Base-by-base conservation (phyloP, 2,113 vertebrate genomes). In the Nestor notabilis region DNA sequence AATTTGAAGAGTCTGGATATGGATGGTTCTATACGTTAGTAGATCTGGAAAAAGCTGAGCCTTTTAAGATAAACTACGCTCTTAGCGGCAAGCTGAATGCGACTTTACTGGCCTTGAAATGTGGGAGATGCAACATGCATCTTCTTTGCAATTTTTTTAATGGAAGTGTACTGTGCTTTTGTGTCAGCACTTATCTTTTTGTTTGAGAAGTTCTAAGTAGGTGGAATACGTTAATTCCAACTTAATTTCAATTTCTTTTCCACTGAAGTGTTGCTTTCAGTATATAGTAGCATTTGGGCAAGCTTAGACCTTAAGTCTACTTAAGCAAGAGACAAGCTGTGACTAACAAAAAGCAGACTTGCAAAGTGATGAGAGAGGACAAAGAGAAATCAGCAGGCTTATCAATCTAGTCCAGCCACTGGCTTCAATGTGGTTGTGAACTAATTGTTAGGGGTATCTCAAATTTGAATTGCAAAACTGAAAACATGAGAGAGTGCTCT, bases 161-260 rank as follows among this genome's bases (percentile, higher is more conserved):
- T 72, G 24, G 71, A 71, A 79, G 52, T 47, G 0, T 25, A 8
- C 65, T 52, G 44, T 37, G 16, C 53, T 87, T 77, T 56, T 43
- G 13, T 58, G 33, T 58, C 7, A 27, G 11, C 13, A 17, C 37
- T 37, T 16, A 43, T 47, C 29, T 72, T 17, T 21, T 63, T 74
- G 19, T 56, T 72, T 31, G 21, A 65, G 16, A 5, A 63, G 11
- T 58, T 87, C 5, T 5, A 23, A 49, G 46, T 80, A 72, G 16
- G 23, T 82, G 27, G 49, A 83, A 21, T 7, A 7, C 15, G 0
- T 0, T 75, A 41, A 47, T 64, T 83, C 5, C 11, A 56, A 66
- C 15, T 58, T 7, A 25, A 21, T 41, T 60, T 31, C 5, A 24
- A 6, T 1, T 15, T 33, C 6, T 77, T 85, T 55, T 17, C 15